Percentiles rank a stretch among this genome's conserved stretches.
These are phyloP conservation scores for Glyphotaelius pellucidus DNA, from an alignment of 2,888 invertebrate genomes.

Conservation along the genomic window DNA sequence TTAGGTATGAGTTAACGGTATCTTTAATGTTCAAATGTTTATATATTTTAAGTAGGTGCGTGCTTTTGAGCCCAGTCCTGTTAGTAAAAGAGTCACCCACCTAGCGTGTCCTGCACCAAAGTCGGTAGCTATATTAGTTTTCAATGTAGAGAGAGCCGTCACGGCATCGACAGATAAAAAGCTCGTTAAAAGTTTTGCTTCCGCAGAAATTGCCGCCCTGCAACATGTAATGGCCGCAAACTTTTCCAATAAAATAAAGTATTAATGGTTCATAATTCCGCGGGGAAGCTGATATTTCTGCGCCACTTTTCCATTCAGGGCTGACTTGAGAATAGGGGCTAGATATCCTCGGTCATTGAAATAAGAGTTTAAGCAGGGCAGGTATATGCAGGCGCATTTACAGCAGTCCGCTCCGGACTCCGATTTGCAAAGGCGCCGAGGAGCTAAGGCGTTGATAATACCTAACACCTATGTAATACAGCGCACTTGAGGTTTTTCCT, in stretches of 20 bases:
- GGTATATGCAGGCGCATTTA: no score
- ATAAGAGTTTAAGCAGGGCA: no score
- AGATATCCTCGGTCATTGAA: not conserved
- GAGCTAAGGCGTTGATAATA: no score
- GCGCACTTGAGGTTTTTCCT: no score
- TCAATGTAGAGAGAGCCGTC: constrained; percentile 13
- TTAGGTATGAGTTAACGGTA: no score
- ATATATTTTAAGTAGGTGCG: no score
- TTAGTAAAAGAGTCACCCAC: not conserved
- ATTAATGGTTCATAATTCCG: constrained; percentile 56
- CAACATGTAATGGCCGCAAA: constrained; percentile 41
- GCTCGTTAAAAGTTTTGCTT: constrained; percentile 53
- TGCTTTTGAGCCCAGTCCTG: not conserved
- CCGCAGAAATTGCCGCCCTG: constrained; percentile 31
- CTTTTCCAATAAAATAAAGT: constrained; percentile 60
- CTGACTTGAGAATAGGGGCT: not conserved
- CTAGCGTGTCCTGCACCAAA: not conserved
- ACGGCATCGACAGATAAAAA: constrained; percentile 40
- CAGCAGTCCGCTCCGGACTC: no score
- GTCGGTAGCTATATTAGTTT: constrained; percentile 34
- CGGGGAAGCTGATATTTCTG: constrained; percentile 34
- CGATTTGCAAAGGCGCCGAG: no score
- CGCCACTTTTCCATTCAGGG: constrained; percentile 4
- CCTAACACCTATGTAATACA: no score
- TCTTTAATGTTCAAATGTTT: no score